Evolutionary conservation across 1,140 invertebrate genomes (phyloP).

Genomic region (Ylistrum balloti): DNA sequence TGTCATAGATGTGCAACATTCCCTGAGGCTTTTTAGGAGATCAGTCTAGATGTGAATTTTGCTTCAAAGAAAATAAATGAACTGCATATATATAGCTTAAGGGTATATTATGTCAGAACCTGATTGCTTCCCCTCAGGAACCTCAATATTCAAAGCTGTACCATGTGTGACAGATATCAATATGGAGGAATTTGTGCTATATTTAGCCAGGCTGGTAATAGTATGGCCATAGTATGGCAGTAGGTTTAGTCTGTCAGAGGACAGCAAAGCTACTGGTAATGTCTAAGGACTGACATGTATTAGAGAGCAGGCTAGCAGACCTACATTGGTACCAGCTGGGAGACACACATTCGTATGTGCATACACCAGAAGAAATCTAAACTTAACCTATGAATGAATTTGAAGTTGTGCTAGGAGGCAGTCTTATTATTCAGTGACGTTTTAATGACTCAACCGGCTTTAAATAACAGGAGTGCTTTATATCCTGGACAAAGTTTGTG

Average conservation of each 20-base stretch:
- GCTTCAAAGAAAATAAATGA: not conserved
- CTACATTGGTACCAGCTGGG: not conserved
- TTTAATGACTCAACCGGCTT: conserved; percentile 5
- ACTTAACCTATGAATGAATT: not conserved
- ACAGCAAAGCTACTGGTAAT: not conserved
- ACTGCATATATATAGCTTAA: not conserved
- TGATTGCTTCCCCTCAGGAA: not conserved
- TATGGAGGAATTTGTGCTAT: conserved; percentile 38
- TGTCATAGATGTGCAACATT: not conserved
- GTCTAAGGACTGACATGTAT: not conserved
- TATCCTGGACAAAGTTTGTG: not conserved
- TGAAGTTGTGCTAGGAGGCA: not conserved
- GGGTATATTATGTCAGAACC: not conserved
- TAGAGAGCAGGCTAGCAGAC: not conserved
- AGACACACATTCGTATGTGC: not conserved
- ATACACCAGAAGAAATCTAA: not conserved
- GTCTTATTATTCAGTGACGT: not conserved
- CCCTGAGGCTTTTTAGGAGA: not conserved
- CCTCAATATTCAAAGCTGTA: not conserved
- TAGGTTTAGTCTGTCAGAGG: not conserved
- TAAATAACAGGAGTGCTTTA: conserved; percentile 6
- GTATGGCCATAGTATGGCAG: not conserved
- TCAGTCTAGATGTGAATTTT: not conserved
- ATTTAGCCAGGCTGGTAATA: conserved; percentile 14
- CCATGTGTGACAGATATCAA: conserved; percentile 38